Conservation (phyloP, 2,797 vertebrate genomes). For the Sebastes melanostomus region DNA sequence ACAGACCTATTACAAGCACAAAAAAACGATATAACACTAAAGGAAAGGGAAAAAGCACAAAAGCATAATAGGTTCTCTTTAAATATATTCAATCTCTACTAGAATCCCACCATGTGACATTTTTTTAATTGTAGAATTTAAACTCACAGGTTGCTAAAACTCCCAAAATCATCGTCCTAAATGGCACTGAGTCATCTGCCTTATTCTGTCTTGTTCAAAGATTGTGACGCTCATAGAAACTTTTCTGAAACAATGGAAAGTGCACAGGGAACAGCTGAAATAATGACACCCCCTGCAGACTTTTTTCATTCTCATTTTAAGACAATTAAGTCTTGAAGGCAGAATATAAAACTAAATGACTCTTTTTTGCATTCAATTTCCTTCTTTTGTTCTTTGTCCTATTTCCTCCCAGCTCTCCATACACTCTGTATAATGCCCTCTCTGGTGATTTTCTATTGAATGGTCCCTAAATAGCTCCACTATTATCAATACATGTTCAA, state of each 20-base stretch:
- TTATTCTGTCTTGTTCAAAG: not conserved
- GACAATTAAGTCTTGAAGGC: not conserved
- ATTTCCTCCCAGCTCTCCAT: not conserved
- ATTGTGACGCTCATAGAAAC: not conserved
- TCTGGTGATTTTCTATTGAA: not conserved
- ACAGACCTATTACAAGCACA: too few relatives aligned
- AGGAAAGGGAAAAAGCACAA: too few relatives aligned
- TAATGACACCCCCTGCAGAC: not conserved
- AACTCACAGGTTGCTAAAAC: not conserved
- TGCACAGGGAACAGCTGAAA: not conserved
- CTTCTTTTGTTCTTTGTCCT: not conserved
- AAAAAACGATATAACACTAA: too few relatives aligned
- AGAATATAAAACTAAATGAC: not conserved
- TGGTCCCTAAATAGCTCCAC: conserved; percentile 1
- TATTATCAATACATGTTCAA: not conserved
- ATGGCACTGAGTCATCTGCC: not conserved
- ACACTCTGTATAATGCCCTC: not conserved
- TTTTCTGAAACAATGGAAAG: not conserved
- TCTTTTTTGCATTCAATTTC: not conserved
- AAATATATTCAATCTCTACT: not conserved
- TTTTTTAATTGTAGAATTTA: not conserved
- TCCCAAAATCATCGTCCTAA: not conserved
- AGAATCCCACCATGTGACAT: not conserved
- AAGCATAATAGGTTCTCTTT: not conserved
- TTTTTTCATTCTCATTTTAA: not conserved